A percentile compares a stretch with the other conserved stretches of the same genome.
Evolutionary conservation across 2,797 vertebrate genomes (phyloP).

Genomic region (Austrolebias charrua): DNA sequence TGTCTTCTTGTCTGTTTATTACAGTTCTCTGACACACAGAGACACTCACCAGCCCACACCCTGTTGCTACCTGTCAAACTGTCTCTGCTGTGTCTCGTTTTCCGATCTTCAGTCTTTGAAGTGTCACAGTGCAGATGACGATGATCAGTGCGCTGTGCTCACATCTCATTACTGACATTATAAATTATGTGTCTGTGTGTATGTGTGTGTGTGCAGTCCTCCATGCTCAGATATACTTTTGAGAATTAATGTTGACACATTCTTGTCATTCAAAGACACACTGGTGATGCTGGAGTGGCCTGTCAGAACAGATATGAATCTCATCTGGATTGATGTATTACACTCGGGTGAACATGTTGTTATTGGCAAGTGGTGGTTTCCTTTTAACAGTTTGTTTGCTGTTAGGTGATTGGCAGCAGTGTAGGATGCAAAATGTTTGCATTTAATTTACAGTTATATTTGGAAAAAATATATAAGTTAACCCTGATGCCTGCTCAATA

Average conservation of each 20-base stretch:
- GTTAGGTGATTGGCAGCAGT: slow-evolving; percentile 19
- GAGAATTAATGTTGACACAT: slow-evolving; percentile 24
- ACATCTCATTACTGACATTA: slow-evolving; percentile 55
- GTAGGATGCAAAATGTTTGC: not conserved
- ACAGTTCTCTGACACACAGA: slow-evolving; percentile 6
- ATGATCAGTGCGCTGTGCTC: slow-evolving; percentile 64
- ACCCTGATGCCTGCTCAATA: no score
- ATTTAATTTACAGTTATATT: not conserved
- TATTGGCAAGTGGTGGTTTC: not conserved
- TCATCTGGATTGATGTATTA: slow-evolving; percentile 17
- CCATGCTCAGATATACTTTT: slow-evolving; percentile 25
- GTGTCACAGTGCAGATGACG: slow-evolving; percentile 54
- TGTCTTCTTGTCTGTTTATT: not conserved
- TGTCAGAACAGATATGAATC: slow-evolving; percentile 34
- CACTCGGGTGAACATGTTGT: slow-evolving; percentile 2
- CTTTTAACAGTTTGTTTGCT: slow-evolving; percentile 5
- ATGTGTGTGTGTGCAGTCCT: slow-evolving; percentile 6
- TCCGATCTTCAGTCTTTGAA: slow-evolving; percentile 59
- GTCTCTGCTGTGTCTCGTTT: slow-evolving; percentile 46
- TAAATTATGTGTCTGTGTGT: slow-evolving; percentile 17
- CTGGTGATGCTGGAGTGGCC: slow-evolving; percentile 24
- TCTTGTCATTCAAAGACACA: slow-evolving; percentile 37
- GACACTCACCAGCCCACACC: slow-evolving; percentile 19
- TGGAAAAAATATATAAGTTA: no score
- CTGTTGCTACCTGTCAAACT: slow-evolving; percentile 59